Conservation (phyloP, 2,888 invertebrate species). For the Parnassius mnemosyne region DNA sequence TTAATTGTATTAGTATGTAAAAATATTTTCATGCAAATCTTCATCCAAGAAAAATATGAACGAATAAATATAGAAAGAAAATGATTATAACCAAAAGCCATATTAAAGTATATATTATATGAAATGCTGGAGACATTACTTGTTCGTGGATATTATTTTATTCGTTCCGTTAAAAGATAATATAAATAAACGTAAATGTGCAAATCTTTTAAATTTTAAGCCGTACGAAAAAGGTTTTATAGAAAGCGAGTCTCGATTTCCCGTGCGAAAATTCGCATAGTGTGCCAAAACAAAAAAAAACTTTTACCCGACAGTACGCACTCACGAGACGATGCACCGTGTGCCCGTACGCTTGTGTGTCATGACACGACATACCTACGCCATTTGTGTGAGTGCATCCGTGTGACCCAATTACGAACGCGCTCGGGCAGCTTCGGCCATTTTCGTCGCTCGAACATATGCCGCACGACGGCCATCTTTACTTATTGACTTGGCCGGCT, state of each 20-base stretch:
- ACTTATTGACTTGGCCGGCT: slow-evolving; percentile 50
- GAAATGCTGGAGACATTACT: too few relatives aligned
- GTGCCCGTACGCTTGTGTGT: slow-evolving; percentile 33
- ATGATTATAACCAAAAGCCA: too few relatives aligned
- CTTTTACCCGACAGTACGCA: slow-evolving; percentile 47
- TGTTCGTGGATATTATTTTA: too few relatives aligned
- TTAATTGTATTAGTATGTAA: too few relatives aligned
- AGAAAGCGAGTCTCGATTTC: slow-evolving; percentile 33
- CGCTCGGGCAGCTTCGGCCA: slow-evolving; percentile 63
- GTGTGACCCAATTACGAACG: slow-evolving; percentile 77
- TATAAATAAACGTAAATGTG: neutral
- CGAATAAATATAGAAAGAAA: too few relatives aligned
- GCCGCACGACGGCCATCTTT: slow-evolving; percentile 61
- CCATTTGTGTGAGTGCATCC: slow-evolving; percentile 60
- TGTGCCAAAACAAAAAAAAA: slow-evolving; percentile 57
- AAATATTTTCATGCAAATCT: too few relatives aligned
- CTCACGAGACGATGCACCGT: slow-evolving; percentile 47
- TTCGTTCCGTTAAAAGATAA: neutral
- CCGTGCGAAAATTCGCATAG: slow-evolving; percentile 51
- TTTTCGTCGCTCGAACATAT: slow-evolving; percentile 67
- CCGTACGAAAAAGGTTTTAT: slow-evolving; percentile 23
- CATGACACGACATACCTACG: slow-evolving; percentile 32
- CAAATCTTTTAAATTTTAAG: neutral
- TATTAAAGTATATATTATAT: too few relatives aligned
- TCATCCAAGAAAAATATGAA: too few relatives aligned